phyloP scores from a whole-genome alignment of 2,888 invertebrate species.

The Physocephala rufipes region DNA sequence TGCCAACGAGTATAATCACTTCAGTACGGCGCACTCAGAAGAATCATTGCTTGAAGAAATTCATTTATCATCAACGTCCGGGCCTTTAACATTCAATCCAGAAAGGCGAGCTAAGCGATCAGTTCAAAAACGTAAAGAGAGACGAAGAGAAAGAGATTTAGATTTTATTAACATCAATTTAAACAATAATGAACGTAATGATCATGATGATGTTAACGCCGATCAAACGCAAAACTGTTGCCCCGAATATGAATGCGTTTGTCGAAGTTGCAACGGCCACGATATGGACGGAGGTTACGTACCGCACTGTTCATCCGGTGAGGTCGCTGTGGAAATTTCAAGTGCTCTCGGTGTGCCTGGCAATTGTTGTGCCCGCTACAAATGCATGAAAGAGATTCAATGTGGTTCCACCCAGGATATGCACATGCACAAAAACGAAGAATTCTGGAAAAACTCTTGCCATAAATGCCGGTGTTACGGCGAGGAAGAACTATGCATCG shows the following conservation, averaged over 20 bases:
- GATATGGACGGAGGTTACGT: background rate
- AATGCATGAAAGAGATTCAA: conserved; percentile 57
- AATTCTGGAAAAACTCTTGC: conserved; percentile 50
- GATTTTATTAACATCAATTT: too few relatives aligned
- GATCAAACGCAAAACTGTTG: conserved; percentile 50
- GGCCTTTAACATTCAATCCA: background rate
- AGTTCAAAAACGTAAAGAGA: background rate
- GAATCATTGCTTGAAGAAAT: too few relatives aligned
- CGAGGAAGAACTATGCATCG: conserved; percentile 45
- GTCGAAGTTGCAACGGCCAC: conserved; percentile 49
- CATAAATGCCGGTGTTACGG: conserved; percentile 53
- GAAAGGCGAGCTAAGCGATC: background rate
- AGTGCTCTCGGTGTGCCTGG: conserved; percentile 54
- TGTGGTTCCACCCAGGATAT: conserved; percentile 26
- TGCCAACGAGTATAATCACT: conserved; percentile 21
- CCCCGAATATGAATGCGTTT: conserved; percentile 50
- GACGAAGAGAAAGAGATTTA: too few relatives aligned
- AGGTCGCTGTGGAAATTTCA: conserved; percentile 50
- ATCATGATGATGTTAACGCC: background rate
- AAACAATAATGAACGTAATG: background rate
- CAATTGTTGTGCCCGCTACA: conserved; percentile 67
- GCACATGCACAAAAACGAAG: conserved; percentile 3
- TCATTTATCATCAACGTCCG: too few relatives aligned
- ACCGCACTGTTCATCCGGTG: conserved; percentile 45
- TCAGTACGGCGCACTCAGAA: too few relatives aligned